Conservation (phyloP, 2,888 invertebrate species). For the Anthoptus insignis region DNA sequence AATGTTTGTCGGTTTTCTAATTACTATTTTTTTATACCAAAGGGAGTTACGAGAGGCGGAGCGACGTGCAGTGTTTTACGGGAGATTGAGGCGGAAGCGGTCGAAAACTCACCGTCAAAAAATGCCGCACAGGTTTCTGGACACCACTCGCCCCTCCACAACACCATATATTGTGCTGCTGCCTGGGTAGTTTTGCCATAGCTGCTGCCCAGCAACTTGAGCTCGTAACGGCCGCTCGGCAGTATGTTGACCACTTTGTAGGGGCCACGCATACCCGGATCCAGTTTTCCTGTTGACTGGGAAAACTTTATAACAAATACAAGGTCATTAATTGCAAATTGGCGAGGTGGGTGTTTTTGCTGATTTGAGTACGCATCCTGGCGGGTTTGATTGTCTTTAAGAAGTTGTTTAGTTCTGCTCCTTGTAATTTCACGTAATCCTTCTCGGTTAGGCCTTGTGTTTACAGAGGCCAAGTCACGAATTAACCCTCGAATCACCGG, state of each 20-base stretch:
- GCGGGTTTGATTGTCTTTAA: too few species aligned
- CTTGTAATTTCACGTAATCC: not conserved
- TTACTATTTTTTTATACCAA: too few species aligned
- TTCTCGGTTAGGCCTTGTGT: not conserved
- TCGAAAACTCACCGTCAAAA: not conserved
- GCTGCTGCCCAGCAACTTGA: conserved; percentile 24
- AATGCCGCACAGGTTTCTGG: conserved; percentile 29
- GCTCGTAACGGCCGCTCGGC: conserved; percentile 34
- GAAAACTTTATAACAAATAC: too few species aligned
- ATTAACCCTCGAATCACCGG: not conserved
- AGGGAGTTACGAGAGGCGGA: too few species aligned
- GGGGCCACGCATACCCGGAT: conserved; percentile 37
- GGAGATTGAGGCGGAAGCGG: too few species aligned
- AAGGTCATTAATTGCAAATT: too few species aligned
- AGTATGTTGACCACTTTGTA: conserved; percentile 28
- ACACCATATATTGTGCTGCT: conserved; percentile 43
- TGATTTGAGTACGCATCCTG: too few species aligned
- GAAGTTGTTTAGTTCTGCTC: conserved; percentile 16
- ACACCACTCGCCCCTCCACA: conserved; percentile 41
- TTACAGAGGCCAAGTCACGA: not conserved
- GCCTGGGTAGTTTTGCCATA: conserved; percentile 39
- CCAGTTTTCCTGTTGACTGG: not conserved
- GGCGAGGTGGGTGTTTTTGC: too few species aligned
- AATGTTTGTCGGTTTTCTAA: too few species aligned
- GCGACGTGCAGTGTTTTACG: too few species aligned